Evolutionary conservation across 2,888 invertebrate genomes (phyloP).

Genomic region (Napeogenes sylphis): DNA sequence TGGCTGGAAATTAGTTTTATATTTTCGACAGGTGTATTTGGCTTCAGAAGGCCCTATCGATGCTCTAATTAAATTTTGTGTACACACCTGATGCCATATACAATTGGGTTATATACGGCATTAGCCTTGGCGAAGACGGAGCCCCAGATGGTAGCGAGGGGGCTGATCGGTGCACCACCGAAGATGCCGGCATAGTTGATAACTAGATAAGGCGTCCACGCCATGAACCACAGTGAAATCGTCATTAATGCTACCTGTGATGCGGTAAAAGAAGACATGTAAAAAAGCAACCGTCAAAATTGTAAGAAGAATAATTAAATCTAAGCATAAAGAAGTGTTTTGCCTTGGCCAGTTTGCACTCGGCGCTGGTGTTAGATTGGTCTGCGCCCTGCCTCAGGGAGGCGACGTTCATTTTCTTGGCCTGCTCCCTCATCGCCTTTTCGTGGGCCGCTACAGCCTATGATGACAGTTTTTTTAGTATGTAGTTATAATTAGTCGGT

Average conservation of each 20-base stretch:
- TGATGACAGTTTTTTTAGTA: background rate
- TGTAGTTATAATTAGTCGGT: background rate
- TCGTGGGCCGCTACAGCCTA: conserved; percentile 91
- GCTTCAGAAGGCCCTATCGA: no score
- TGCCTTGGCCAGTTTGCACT: conserved; percentile 91
- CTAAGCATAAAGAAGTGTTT: background rate
- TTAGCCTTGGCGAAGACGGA: conserved; percentile 95
- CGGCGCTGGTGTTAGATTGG: conserved; percentile 86
- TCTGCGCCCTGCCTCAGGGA: conserved; percentile 86
- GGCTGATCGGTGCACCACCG: conserved; percentile 83
- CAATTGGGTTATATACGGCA: conserved; percentile 93
- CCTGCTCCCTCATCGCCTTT: conserved; percentile 91
- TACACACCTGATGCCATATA: conserved; percentile 89
- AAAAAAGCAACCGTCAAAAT: no score
- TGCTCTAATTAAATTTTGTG: no score
- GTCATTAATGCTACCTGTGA: conserved; percentile 90
- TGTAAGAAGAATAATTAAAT: no score
- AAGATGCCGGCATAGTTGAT: conserved; percentile 90
- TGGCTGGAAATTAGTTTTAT: conserved; percentile 73
- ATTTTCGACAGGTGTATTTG: no score
- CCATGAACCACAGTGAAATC: conserved; percentile 93
- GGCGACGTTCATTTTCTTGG: conserved; percentile 95
- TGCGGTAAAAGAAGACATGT: no score
- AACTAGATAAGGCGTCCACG: conserved; percentile 93
- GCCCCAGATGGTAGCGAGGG: conserved; percentile 91